These are phyloP conservation scores for Nomada hirtipes DNA, from an alignment of 2,888 invertebrate genomes.

Conservation along the genomic window DNA sequence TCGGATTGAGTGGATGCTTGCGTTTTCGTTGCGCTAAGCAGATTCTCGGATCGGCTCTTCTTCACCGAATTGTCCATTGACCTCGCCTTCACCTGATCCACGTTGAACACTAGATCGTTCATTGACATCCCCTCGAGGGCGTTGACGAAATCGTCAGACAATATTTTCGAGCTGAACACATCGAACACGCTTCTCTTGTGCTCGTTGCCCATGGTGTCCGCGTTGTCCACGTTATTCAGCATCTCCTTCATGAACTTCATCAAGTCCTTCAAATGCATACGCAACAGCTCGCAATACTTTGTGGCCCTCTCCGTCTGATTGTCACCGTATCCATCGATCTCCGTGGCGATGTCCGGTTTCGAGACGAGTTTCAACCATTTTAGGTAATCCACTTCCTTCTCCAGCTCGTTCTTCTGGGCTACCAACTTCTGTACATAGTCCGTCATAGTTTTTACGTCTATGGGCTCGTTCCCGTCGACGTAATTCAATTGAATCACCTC, in stretches of 20 bases:
- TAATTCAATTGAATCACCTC: slow-evolving; percentile 79
- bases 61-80: slow-evolving; percentile 61
- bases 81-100: slow-evolving; percentile 25
- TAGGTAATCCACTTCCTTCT: slow-evolving; percentile 82
- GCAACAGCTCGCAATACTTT: slow-evolving; percentile 79
- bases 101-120: slow-evolving; percentile 49
- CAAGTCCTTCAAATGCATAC: slow-evolving; percentile 78
- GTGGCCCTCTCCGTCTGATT: slow-evolving; percentile 71
- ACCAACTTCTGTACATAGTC: slow-evolving; percentile 78
- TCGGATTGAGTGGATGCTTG: slow-evolving; percentile 86
- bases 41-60: slow-evolving; percentile 74
- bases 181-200: slow-evolving; percentile 78
- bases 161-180: slow-evolving; percentile 78
- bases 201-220: slow-evolving; percentile 68
- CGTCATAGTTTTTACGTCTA: slow-evolving; percentile 77
- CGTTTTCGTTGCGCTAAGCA: slow-evolving; percentile 63
- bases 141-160: slow-evolving; percentile 79
- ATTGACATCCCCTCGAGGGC: slow-evolving; percentile 72
- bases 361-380: slow-evolving; percentile 81
- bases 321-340: slow-evolving; percentile 69
- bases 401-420: slow-evolving; percentile 79
- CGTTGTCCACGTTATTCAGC: slow-evolving; percentile 72
- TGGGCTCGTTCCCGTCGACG: slow-evolving; percentile 73
- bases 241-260: slow-evolving; percentile 81
- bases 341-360: slow-evolving; percentile 73